Conservation (phyloP, 2,888 invertebrate species). For the Scaptomyza cyrtandrae region DNA sequence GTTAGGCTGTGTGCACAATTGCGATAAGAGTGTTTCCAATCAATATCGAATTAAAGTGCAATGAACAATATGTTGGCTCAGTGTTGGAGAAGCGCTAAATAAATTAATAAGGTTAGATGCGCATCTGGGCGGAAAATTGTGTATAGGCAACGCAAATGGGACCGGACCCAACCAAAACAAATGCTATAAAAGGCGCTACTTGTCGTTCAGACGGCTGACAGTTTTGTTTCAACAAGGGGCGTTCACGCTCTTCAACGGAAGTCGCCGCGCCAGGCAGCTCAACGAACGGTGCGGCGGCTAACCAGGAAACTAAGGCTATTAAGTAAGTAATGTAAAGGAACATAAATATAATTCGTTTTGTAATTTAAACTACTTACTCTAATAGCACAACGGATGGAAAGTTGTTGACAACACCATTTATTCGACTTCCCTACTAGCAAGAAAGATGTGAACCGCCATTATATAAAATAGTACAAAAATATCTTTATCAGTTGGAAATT, state of each 20-base stretch:
- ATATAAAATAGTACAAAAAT: conserved; percentile 1
- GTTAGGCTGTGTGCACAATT: conserved; percentile 56
- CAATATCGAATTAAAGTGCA: conserved; percentile 77
- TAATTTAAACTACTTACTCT: neutral
- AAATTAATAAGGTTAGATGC: conserved; percentile 67
- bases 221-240: conserved; percentile 27
- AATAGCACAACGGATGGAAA: neutral
- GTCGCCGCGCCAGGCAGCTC: conserved; percentile 4
- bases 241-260: neutral
- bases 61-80: conserved; percentile 64
- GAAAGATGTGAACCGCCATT: conserved; percentile 39
- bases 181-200: conserved; percentile 60
- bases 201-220: conserved; percentile 38
- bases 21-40: conserved; percentile 73
- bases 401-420: neutral
- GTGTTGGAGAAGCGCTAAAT: conserved; percentile 47
- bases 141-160: conserved; percentile 53
- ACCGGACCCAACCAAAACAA: conserved; percentile 30
- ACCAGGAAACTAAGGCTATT: neutral
- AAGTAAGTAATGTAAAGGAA: neutral
- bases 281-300: conserved; percentile 1
- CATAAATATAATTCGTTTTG: neutral
- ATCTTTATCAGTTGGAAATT: conserved; percentile 23
- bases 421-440: conserved; percentile 58
- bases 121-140: conserved; percentile 72